phyloP scores from a whole-genome alignment of 2,113 vertebrate genomes.

The Dinomys branickii region DNA sequence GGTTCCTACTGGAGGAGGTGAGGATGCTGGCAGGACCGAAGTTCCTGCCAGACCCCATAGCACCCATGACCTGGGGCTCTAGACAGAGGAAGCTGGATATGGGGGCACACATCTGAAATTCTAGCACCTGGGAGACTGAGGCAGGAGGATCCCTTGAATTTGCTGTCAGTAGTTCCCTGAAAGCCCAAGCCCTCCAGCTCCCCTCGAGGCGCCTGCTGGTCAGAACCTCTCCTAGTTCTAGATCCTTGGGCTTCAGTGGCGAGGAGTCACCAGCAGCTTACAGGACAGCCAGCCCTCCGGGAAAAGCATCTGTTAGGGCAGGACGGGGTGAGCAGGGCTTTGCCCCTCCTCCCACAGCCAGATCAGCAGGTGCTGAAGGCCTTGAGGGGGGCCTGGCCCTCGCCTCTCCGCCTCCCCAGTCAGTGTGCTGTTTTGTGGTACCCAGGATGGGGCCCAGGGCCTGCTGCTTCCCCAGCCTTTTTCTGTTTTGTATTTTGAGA shows the following conservation, averaged over 20 bases:
- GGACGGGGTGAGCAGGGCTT: neutral
- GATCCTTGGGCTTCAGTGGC: neutral
- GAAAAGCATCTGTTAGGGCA: neutral
- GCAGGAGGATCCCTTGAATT: neutral
- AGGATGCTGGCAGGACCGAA: neutral
- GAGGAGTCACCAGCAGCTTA: neutral
- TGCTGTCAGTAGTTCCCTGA: neutral
- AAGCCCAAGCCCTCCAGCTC: too few species aligned
- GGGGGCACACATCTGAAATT: neutral
- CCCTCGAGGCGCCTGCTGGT: neutral
- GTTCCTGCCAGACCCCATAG: neutral
- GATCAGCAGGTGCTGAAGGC: neutral
- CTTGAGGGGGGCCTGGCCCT: neutral
- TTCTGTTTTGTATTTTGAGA: neutral
- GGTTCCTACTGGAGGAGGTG: slow-evolving; percentile 75
- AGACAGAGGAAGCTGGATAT: neutral
- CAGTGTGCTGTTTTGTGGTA: neutral
- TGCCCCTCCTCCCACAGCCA: neutral
- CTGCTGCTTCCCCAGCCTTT: neutral
- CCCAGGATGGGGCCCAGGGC: too few species aligned
- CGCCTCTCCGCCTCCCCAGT: neutral
- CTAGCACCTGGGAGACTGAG: neutral
- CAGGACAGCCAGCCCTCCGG: neutral
- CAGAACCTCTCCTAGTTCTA: neutral
- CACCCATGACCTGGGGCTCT: neutral